Percentiles rank a stretch among this genome's conserved stretches.
These are phyloP conservation scores for Euspilapteryx auroguttella DNA, from an alignment of 2,888 invertebrate genomes.

Conservation along the genomic window DNA sequence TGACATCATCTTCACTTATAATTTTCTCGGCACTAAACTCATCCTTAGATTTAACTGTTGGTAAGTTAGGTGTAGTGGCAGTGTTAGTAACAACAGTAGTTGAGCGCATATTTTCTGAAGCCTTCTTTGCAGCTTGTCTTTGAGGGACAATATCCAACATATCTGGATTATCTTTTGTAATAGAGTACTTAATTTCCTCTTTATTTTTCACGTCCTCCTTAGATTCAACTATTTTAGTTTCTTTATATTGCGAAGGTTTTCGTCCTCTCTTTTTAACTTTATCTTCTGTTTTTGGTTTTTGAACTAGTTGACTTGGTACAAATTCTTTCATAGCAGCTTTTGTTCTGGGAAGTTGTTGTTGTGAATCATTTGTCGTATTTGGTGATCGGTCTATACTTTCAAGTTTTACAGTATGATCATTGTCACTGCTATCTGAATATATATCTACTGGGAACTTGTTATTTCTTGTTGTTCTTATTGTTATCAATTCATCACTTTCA, in stretches of 20 bases:
- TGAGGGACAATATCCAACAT: slow-evolving; percentile 89
- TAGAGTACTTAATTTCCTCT: slow-evolving; percentile 43
- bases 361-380: slow-evolving; percentile 68
- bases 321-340: slow-evolving; percentile 88
- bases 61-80: too few species aligned
- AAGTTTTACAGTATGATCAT: slow-evolving; percentile 38
- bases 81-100: slow-evolving; percentile 41
- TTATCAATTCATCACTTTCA: slow-evolving; percentile 80
- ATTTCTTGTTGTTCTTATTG: slow-evolving; percentile 60
- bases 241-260: slow-evolving; percentile 18
- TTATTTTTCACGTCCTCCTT: slow-evolving; percentile 53
- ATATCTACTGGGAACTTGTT: slow-evolving; percentile 70
- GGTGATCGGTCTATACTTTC: slow-evolving; percentile 62
- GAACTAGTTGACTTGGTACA: slow-evolving; percentile 50
- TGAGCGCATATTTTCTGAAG: slow-evolving; percentile 82
- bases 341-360: slow-evolving; percentile 70
- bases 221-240: slow-evolving; percentile 24
- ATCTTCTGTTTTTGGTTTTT: slow-evolving; percentile 26
- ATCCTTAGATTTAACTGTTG: slow-evolving; percentile 31
- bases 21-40: slow-evolving; percentile 28
- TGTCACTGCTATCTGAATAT: slow-evolving; percentile 83
- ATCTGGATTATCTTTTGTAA: slow-evolving; percentile 66
- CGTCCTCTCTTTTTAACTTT: slow-evolving; percentile 1
- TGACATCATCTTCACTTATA: slow-evolving; percentile 24
- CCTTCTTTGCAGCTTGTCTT: slow-evolving; percentile 88